These are phyloP conservation scores for Rissa tridactyla DNA, from an alignment of 2,113 vertebrate genomes.

Conservation along the genomic window DNA sequence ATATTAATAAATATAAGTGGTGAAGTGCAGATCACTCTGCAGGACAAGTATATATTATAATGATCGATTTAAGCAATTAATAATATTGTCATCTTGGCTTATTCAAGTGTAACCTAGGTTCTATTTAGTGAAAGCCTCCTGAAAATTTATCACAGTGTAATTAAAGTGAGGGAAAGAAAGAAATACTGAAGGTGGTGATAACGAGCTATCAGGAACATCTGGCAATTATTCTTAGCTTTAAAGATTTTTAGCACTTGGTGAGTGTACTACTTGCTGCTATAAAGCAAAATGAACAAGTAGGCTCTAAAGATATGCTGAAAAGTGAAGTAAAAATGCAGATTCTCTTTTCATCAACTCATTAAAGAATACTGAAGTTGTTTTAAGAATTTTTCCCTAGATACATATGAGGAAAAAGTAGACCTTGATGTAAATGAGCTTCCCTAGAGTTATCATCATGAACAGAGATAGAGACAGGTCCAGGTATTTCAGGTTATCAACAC, in stretches of 20 bases:
- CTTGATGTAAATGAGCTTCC: constrained; percentile 15
- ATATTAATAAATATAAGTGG: background rate
- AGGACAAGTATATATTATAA: background rate
- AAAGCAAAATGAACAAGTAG: background rate
- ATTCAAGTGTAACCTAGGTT: background rate
- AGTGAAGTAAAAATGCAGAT: constrained; percentile 4
- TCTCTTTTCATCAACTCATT: background rate
- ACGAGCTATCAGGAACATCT: background rate
- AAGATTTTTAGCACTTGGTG: background rate
- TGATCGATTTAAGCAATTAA: background rate
- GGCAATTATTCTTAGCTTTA: constrained; percentile 25
- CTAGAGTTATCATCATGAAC: background rate
- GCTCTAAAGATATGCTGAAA: background rate
- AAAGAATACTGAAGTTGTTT: background rate
- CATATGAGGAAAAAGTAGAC: background rate
- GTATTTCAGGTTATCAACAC: background rate
- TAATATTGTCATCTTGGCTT: background rate
- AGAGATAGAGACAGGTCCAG: background rate
- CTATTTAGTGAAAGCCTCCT: background rate
- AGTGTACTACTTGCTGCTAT: background rate
- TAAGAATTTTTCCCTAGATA: background rate
- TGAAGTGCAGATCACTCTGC: background rate
- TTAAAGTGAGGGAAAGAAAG: background rate
- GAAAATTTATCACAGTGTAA: background rate
- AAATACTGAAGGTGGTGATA: constrained; percentile 16